Evolutionary conservation across 1,140 invertebrate genomes (phyloP), one percentile per base, ranked within the genome.

Genomic region (Acromyrmex heyeri): DNA sequence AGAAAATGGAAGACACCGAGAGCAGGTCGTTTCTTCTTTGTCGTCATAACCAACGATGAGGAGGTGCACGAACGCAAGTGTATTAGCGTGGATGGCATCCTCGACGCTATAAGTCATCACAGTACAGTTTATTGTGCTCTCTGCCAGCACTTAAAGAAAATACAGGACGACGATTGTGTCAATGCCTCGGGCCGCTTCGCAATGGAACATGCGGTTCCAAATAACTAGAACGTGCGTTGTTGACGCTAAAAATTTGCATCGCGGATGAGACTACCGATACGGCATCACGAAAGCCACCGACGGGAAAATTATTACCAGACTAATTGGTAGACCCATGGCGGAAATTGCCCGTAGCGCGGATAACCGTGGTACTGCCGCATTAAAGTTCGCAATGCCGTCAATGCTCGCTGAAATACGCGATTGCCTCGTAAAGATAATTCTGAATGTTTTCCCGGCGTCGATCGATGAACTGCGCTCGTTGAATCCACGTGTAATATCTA

Each of bases 71-170:
- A 62, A 67, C 34, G 61, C 64, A 59, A 75, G 89, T 86, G 85
- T 87, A 91, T 88, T 87, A 90, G 61, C 87, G 69, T 27, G 57
- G 67, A 87, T 82, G 85, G 24, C 38, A 48, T 75, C 10, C 24
- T 27, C 77, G 24, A 55, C 27, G 38, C 72, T 50, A 50, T 70
- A 76, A 61, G 53, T 62, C 65, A 61, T 76, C 57, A 70, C 24
- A 59, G 30, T 27, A 16, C 18, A 64, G 44, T 83, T 83, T 87
- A 86, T 83, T 57, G 67, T 57, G 48, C 21, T 44, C 67, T 83
- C 14, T 12, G 30, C 12, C 3, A 12, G 27, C 57, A 83, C 69
- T 83, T 83, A 24, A 55, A 62, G 79, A 75, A 83, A 75, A 83
- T 75, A 50, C n/a, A 34, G 57, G 21, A 14, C n/a, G 48, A 70